Conservation (phyloP, 1,140 invertebrate species). For the Caenorhabditis inopinata region DNA sequence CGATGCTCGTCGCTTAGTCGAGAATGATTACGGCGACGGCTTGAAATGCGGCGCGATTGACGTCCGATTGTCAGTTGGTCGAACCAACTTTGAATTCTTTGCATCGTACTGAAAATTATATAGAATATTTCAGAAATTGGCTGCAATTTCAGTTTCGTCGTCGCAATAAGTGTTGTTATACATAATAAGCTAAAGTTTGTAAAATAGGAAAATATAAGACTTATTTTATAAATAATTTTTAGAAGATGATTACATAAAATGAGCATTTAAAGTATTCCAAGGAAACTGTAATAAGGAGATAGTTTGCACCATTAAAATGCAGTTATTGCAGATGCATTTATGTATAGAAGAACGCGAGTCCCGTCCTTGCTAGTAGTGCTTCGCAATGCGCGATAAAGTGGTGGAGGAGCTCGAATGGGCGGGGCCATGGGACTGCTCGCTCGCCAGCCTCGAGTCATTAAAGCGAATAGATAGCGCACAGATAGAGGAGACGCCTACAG, state of each 20-base stretch:
- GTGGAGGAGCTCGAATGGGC: slow-evolving; percentile 22
- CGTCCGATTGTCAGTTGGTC: slow-evolving; percentile 26
- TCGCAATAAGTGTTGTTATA: background rate
- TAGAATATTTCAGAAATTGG: background rate
- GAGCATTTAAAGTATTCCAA: background rate
- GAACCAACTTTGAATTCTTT: slow-evolving; percentile 29
- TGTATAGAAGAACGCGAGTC: slow-evolving; percentile 16
- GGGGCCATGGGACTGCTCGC: background rate
- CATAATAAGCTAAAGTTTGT: too few species aligned
- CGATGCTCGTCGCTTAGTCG: slow-evolving; percentile 7
- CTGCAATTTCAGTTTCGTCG: background rate
- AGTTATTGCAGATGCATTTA: too few species aligned
- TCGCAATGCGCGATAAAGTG: slow-evolving; percentile 27
- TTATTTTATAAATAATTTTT: too few species aligned
- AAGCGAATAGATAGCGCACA: background rate
- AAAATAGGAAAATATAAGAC: too few species aligned
- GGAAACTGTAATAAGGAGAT: background rate
- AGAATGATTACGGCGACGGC: slow-evolving; percentile 25
- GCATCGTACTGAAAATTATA: slow-evolving; percentile 1
- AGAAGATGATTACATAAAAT: background rate
- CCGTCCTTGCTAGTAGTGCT: slow-evolving; percentile 20
- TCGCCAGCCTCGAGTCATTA: slow-evolving; percentile 24
- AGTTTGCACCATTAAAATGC: too few species aligned
- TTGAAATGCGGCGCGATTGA: slow-evolving; percentile 25
- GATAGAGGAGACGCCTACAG: background rate